Conservation (phyloP, 2,888 invertebrate species). For the Diachrysia chrysitis region DNA sequence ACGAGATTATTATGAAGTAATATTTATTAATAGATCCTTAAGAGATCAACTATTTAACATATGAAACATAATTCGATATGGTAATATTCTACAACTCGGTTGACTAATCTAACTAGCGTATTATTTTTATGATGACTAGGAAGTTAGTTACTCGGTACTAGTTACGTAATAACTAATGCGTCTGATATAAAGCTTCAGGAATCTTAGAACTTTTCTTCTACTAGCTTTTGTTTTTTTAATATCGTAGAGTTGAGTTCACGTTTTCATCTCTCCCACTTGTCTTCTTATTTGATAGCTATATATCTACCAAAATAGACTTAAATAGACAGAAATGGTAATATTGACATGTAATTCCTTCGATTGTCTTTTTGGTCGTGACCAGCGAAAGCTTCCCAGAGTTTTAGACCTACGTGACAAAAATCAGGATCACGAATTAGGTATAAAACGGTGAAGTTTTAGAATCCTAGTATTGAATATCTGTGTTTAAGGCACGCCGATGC, state of each 20-base stretch:
- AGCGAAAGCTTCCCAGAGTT: background rate
- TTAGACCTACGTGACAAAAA: background rate
- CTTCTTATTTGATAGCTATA: background rate
- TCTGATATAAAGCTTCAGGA: background rate
- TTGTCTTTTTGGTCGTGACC: background rate
- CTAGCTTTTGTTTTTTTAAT: no score
- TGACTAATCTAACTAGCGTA: slow-evolving; percentile 10
- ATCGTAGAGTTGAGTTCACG: no score
- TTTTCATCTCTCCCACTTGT: background rate
- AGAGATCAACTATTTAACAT: slow-evolving; percentile 37
- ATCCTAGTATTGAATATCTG: background rate
- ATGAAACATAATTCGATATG: slow-evolving; percentile 19
- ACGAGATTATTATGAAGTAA: slow-evolving; percentile 51
- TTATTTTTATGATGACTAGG: slow-evolving; percentile 6
- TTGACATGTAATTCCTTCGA: background rate
- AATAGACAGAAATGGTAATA: background rate
- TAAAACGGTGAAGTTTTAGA: background rate
- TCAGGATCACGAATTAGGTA: background rate
- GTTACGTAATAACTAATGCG: background rate
- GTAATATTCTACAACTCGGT: slow-evolving; percentile 27
- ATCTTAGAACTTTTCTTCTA: background rate
- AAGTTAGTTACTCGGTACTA: background rate
- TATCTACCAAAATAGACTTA: no score
- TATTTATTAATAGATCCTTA: slow-evolving; percentile 38
- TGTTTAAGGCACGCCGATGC: background rate